Evolutionary conservation across 92 coral and sea anemone species (phyloP), one percentile per base, ranked within the genome.

Genomic region (Phenganax marumi): DNA sequence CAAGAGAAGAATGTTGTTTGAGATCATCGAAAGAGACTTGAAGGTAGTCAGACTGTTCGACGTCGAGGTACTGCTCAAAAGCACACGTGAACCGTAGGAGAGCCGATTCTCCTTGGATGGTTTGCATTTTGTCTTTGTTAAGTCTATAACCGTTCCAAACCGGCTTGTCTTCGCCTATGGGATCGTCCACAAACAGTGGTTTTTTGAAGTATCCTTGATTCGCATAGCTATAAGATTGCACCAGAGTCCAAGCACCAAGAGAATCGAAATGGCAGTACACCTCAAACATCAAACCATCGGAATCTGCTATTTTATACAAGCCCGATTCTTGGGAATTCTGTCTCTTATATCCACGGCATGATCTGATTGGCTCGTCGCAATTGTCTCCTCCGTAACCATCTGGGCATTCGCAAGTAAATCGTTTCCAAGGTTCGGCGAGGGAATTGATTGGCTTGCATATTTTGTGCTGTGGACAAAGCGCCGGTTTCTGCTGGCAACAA

Each of bases 371-470:
- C 72, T 12, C 0, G 16, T 33, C 33, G 17, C 49, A 66, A 8
- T 25, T 39, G 49, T 66, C 8, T 10, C 49, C 72, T 25, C 43
- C 17, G 49, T 66, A 66, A 66, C 72, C 72, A 10, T 66, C 72
- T 4, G 72, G 72, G 72, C 72, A 25, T 24, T 66, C 49, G 49
- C 72, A 66, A 13, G 16, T 66, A 12, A 66, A 66, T 12, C 50
- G 72, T 66, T 66, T 66, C 72, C 72, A 66, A 8, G 72, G 72
- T 12, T 66, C 12, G 26, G 10, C 6, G 48, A 14, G 21, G 72
- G 21, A 66, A 19, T 66, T 66, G 72, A 66, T 25, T 33, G 72
- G 72, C 14, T 66, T 66, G 12, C 49, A 66, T 1, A 66, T 11
- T 66, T 23, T 9, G 72, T 24, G 26, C 72, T 66, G 26, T 6